Percentiles rank a stretch among this genome's conserved stretches.
phyloP scores from a whole-genome alignment of 1,140 invertebrate genomes.

The Drosophila azteca region DNA sequence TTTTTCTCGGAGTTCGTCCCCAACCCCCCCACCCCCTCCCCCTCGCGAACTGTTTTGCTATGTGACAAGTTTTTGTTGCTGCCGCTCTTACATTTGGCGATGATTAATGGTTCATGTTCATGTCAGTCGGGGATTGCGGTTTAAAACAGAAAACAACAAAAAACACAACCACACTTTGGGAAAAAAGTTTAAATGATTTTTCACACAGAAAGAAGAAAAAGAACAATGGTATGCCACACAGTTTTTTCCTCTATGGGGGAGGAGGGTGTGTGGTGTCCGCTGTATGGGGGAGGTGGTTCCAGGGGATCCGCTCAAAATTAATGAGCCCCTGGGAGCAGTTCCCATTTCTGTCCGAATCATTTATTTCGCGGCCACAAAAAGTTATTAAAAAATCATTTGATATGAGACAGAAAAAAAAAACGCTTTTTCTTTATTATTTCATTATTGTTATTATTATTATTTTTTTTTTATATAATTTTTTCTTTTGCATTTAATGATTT shows the following conservation, averaged over 20 bases:
- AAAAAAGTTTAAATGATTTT: constrained; percentile 61
- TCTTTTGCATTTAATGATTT: constrained; percentile 65
- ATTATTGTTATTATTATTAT: constrained; percentile 44
- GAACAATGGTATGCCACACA: constrained; percentile 38
- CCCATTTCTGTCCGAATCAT: constrained; percentile 45
- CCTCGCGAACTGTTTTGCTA: no score
- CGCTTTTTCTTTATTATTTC: constrained; percentile 25
- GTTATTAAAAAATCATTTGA: constrained; percentile 32
- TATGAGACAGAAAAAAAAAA: constrained; percentile 3
- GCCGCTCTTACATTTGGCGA: constrained; percentile 39
- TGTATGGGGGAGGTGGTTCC: no score
- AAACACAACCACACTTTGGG: constrained; percentile 20
- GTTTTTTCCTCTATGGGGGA: constrained; percentile 18
- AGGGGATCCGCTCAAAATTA: constrained; percentile 45
- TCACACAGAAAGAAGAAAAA: constrained; percentile 29
- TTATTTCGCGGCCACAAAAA: constrained; percentile 49
- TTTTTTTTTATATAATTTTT: constrained; percentile 44
- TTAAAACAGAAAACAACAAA: constrained; percentile 33
- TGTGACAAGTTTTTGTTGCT: constrained; percentile 46
- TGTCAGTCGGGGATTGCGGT: constrained; percentile 42
- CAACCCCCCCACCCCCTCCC: no score
- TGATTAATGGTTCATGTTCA: constrained; percentile 49
- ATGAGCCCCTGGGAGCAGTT: constrained; percentile 58
- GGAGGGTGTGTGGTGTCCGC: not conserved
- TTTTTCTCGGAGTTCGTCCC: constrained; percentile 28